phyloP scores from a whole-genome alignment of 2,113 vertebrate species.

The Fukomys damarensis region DNA sequence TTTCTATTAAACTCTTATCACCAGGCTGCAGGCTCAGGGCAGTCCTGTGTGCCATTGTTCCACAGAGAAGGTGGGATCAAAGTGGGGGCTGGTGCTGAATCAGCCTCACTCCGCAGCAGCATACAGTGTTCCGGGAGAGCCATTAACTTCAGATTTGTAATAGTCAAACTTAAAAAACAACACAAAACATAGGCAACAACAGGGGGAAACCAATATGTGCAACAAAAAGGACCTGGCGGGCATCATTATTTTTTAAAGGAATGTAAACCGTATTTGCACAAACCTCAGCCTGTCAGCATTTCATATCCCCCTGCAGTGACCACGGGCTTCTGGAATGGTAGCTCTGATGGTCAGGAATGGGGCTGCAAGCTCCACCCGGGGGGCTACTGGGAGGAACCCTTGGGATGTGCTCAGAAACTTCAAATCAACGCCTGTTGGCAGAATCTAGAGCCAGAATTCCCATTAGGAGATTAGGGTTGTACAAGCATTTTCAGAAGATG shows the following conservation, averaged over 20 bases:
- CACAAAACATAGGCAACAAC: slow-evolving; percentile 56
- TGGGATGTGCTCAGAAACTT: background rate
- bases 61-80: slow-evolving; percentile 91
- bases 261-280: background rate
- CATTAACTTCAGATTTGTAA: slow-evolving; percentile 46
- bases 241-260: background rate
- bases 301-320: background rate
- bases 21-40: slow-evolving; percentile 92
- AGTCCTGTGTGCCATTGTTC: slow-evolving; percentile 93
- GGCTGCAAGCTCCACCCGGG: background rate
- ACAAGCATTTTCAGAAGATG: background rate
- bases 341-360: background rate
- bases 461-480: background rate
- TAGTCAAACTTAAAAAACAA: slow-evolving; percentile 77
- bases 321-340: background rate
- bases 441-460: background rate
- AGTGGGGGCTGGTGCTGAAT: slow-evolving; percentile 89
- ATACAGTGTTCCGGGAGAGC: slow-evolving; percentile 63
- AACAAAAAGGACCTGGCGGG: background rate
- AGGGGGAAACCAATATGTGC: background rate
- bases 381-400: background rate
- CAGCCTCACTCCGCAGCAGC: slow-evolving; percentile 88
- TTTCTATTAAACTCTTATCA: slow-evolving; percentile 99
- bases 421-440: background rate
- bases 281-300: background rate